phyloP scores from a whole-genome alignment of 2,888 invertebrate species.

The Sinopyrophorus schimmeli region DNA sequence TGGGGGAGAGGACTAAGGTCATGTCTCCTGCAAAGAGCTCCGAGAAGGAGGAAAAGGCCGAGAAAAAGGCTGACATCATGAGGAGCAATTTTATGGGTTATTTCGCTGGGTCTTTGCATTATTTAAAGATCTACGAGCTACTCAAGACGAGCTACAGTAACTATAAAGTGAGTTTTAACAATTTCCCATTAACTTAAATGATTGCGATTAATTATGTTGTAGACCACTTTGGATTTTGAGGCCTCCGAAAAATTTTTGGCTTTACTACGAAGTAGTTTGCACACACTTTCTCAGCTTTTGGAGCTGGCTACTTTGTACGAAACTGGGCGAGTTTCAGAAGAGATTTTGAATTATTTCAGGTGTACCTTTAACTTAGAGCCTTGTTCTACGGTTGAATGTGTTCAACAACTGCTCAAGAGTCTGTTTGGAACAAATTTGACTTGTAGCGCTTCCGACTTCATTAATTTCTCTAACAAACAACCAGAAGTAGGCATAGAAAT shows the following conservation, averaged over 20 bases:
- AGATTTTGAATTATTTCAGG: conserved; percentile 75
- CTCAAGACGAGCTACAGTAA: conserved; percentile 82
- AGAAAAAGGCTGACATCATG: conserved; percentile 44
- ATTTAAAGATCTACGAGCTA: conserved; percentile 82
- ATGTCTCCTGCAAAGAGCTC: conserved; percentile 37
- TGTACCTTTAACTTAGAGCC: conserved; percentile 72
- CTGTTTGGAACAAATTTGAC: conserved; percentile 76
- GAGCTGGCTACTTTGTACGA: conserved; percentile 72
- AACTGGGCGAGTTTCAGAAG: conserved; percentile 76
- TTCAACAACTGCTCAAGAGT: conserved; percentile 76
- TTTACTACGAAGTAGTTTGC: conserved; percentile 66
- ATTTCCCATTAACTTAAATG: conserved; percentile 12
- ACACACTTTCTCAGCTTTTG: conserved; percentile 69
- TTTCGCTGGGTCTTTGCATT: conserved; percentile 74
- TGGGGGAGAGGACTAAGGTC: conserved; percentile 45
- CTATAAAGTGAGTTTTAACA: conserved; percentile 69
- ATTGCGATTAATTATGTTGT: conserved; percentile 41
- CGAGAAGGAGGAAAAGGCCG: conserved; percentile 48
- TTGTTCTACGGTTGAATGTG: conserved; percentile 70
- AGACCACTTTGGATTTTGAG: conserved; percentile 78
- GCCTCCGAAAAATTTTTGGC: conserved; percentile 75
- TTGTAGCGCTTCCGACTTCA: conserved; percentile 46
- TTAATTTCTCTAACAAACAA: conserved; percentile 2
- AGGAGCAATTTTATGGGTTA: conserved; percentile 59
- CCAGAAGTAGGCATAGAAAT: conserved; percentile 3